Conservation (phyloP, 2,888 invertebrate species). For the Platerodrilus igneus region DNA sequence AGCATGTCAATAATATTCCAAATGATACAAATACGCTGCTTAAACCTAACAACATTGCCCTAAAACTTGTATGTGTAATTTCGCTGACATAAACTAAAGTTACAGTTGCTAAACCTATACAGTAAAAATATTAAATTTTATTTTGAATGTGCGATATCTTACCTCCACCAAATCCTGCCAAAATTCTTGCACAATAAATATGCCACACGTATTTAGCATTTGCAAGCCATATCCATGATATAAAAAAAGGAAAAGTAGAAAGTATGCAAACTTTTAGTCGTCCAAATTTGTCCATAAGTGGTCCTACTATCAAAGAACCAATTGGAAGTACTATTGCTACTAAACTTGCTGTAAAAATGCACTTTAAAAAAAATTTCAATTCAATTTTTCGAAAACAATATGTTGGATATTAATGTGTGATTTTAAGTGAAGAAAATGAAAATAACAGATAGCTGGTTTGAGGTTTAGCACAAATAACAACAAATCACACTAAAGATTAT, state of each 20-base stretch:
- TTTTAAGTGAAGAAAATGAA: no score
- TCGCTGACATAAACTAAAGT: slow-evolving; percentile 56
- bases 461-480: no score
- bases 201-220: slow-evolving; percentile 45
- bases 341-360: slow-evolving; percentile 53
- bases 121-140: slow-evolving; percentile 4
- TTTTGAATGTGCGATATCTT: slow-evolving; percentile 45
- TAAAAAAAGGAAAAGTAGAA: slow-evolving; percentile 48
- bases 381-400: no score
- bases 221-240: slow-evolving; percentile 51
- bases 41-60: slow-evolving; percentile 54
- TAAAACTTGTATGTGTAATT: slow-evolving; percentile 51
- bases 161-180: slow-evolving; percentile 54
- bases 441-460: no score
- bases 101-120: slow-evolving; percentile 51
- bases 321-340: slow-evolving; percentile 53
- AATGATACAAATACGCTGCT: slow-evolving; percentile 57
- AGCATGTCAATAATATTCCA: slow-evolving; percentile 54
- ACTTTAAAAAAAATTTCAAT: no score
- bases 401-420: no score
- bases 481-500: no score
- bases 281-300: slow-evolving; percentile 55
- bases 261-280: slow-evolving; percentile 49
- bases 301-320: slow-evolving; percentile 52
- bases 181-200: slow-evolving; percentile 51